Base-by-base conservation (phyloP, 2,888 invertebrate genomes). In the Hipparchia semele region DNA sequence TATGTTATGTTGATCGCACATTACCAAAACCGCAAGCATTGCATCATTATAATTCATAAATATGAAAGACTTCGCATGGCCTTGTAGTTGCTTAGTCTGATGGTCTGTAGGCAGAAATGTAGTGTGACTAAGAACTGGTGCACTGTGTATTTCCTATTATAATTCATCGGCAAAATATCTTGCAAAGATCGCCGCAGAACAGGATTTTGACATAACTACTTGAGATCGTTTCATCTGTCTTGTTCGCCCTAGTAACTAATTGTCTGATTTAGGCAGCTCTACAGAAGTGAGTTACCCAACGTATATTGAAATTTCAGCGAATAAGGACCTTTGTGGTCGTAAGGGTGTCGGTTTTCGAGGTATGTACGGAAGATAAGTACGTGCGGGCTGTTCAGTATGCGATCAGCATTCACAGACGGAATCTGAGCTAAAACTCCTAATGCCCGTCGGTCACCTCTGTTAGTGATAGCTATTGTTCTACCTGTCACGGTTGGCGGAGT, bases 391-490 rank as follows among this genome's bases (percentile, higher is more conserved):
- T 8, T 13, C 8, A 58, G 8, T 9, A 9, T 13, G 23, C 58
- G 2, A 9, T 2, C 58, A 23, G 9, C 3, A 23, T 49, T 64
- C 9, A 23, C 49, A 51, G 8, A 49, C 49, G 64, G 64, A 64
- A 64, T 64, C 49, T 23, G 64, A 64, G 53, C 53, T 65, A 65
- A 64, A 64, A 65, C 53, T 65, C 51, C 51, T 65, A 65, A 65
- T 64, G 64, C 12, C 65, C 65, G 65, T n/a, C 33, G 12, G 65
- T 53, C 64, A 64, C 33, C 65, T 62, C 62, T 65, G 53, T 49
- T 45, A 60, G 56, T 54, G 58, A 64, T 60, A 64, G 59, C 70
- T 60, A 75, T 75, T 75, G 75, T 75, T 51, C 58, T 59, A 33
- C 46, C 3, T 46, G 75, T 73, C 68, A 75, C 75, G 75, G 46